Conservation (phyloP, 1,140 invertebrate species). For the Zaprionus gabonicus region DNA sequence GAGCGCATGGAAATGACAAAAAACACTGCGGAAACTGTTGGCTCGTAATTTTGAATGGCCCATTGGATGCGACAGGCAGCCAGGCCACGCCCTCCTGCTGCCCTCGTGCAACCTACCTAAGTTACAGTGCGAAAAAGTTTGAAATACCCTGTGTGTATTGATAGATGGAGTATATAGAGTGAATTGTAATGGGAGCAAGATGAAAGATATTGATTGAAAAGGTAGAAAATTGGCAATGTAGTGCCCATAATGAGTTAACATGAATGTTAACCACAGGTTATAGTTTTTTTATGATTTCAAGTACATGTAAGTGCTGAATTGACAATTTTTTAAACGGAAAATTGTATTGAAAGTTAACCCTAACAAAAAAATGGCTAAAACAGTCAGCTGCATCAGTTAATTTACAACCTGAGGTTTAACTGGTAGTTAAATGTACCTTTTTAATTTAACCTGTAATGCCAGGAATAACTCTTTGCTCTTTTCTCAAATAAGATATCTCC, state of each 20-base stretch:
- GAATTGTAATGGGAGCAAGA: neutral
- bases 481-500: neutral
- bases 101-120: conserved; percentile 18
- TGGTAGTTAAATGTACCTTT: neutral
- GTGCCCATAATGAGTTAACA: neutral
- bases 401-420: neutral
- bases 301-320: neutral
- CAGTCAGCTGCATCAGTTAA: neutral
- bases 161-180: neutral
- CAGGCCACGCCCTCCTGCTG: neutral
- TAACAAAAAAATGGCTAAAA: too few species aligned
- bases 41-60: conserved; percentile 81
- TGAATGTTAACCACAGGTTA: neutral
- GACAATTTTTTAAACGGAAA: too few species aligned
- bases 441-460: too few species aligned
- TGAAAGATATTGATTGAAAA: neutral
- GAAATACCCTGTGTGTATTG: conserved; percentile 16
- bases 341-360: too few species aligned
- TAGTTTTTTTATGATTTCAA: neutral
- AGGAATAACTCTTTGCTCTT: too few species aligned
- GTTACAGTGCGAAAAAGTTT: conserved; percentile 49
- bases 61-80: conserved; percentile 71
- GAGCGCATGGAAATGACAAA: conserved; percentile 82
- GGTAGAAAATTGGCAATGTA: too few species aligned
- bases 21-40: conserved; percentile 81